Evolutionary conservation across 2,888 invertebrate genomes (phyloP).

Genomic region (Monochamus alternatus): DNA sequence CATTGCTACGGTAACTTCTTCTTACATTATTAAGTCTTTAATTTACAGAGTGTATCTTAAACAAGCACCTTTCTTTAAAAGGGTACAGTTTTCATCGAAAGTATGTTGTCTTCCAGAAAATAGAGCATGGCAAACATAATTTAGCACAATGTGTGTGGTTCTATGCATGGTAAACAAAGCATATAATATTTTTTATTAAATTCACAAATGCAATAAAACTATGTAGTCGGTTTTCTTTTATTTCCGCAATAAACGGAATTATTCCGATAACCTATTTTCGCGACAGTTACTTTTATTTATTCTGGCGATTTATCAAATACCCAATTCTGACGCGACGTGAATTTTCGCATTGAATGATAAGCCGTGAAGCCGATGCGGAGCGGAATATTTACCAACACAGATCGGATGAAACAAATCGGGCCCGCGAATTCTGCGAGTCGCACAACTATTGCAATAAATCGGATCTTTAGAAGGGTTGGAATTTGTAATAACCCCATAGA

Average conservation of each 20-base stretch:
- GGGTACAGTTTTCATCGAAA: too few species aligned
- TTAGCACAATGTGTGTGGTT: too few species aligned
- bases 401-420: conserved; percentile 61
- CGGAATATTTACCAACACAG: conserved; percentile 51
- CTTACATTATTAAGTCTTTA: too few species aligned
- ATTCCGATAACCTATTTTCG: conserved; percentile 14
- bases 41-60: too few species aligned
- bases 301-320: conserved; percentile 24
- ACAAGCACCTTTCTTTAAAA: too few species aligned
- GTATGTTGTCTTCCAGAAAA: too few species aligned
- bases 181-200: background rate
- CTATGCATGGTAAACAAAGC: too few species aligned
- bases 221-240: background rate
- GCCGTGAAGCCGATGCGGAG: conserved; percentile 26
- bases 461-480: conserved; percentile 63
- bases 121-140: too few species aligned
- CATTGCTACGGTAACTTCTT: too few species aligned
- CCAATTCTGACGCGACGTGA: conserved; percentile 22
- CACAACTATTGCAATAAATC: conserved; percentile 67
- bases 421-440: conserved; percentile 55
- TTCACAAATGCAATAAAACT: background rate
- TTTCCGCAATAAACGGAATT: conserved; percentile 12
- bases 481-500: conserved; percentile 67
- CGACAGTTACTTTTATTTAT: conserved; percentile 25
- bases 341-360: conserved; percentile 39